Conservation (phyloP, 2,888 invertebrate species). For the Dicycla oo region DNA sequence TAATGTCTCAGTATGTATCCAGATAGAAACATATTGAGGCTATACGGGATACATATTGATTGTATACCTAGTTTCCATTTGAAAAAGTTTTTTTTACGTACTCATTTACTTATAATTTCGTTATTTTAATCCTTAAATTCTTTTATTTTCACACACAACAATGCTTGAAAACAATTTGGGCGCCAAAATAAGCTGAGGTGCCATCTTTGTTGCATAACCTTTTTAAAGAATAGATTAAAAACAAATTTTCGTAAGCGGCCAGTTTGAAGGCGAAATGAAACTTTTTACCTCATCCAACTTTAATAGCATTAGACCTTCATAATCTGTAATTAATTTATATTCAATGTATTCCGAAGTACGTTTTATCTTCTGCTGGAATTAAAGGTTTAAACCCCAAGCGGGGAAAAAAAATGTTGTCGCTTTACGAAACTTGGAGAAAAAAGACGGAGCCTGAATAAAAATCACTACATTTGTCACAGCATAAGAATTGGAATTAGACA, state of each 20-base stretch:
- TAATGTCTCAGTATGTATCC: conserved; percentile 21
- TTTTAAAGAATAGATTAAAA: conserved; percentile 46
- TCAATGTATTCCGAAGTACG: conserved; percentile 60
- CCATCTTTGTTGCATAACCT: conserved; percentile 37
- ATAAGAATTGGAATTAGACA: conserved; percentile 90
- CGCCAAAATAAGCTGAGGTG: conserved; percentile 11
- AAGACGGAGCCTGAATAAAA: conserved; percentile 83
- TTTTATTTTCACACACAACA: background rate
- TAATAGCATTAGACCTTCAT: conserved; percentile 61
- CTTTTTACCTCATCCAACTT: conserved; percentile 60
- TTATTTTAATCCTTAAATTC: background rate
- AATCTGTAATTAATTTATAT: conserved; percentile 69
- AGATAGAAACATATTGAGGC: background rate
- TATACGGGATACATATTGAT: background rate
- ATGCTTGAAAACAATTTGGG: background rate
- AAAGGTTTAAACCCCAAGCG: conserved; percentile 61
- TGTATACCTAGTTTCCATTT: background rate
- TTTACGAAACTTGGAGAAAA: conserved; percentile 67
- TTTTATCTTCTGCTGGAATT: conserved; percentile 62
- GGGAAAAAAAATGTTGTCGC: conserved; percentile 65
- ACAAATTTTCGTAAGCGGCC: conserved; percentile 54
- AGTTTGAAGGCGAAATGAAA: conserved; percentile 54
- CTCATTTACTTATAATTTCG: background rate
- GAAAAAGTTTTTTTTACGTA: background rate
- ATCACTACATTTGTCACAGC: conserved; percentile 89